Base-by-base conservation (phyloP, 1,140 invertebrate species). In the Zaprionus tsacasi region DNA sequence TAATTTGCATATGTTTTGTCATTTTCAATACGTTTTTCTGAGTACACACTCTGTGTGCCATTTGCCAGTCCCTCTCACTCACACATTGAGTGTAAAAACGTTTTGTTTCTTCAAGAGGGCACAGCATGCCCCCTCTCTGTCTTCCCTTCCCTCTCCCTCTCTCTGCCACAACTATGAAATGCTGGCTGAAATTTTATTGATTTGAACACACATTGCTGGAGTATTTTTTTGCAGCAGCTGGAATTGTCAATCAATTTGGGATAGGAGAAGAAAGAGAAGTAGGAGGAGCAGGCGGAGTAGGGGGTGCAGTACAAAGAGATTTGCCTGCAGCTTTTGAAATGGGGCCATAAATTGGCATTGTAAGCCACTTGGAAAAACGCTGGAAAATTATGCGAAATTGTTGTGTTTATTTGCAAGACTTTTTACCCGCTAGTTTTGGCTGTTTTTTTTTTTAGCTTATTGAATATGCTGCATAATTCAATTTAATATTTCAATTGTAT, bases 1-100 rank as follows among this genome's bases (percentile, higher is more conserved):
- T 65, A 43, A 73, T 73, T 69, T 73, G 65, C 70, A 55, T 69
- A 60, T 60, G 36, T 57, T 75, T 70, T 75, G 33, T 38, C 48
- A 50, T 30, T 40, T n/a, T 48, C 52, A 10, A 48, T 40, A 38
- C 36, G 12, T 5, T 4, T 4, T 38, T 40, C 38, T n/a, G 38
- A 15, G 40, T 45, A 15, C 40, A n/a, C 40, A 6, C 6, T 38
- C 1, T 52, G 30, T 50, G n/a, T 43, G 48, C 27, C 48, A 70
- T 70, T 70, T 55, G 15, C 35, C 50, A 36, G 17, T 6, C 15
- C 50, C 48, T 30, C 27, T 2, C 25, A 27, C 36, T 30, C 36
- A 2, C 13, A 3, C 17, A 6, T 2, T 57, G 55, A 57, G 54
- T 45, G n/a, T n/a, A 43, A 35, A 35, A 67, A 58, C 55, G 43